phyloP scores from a whole-genome alignment of 2,888 invertebrate genomes.

The Athripsodes cinereus region DNA sequence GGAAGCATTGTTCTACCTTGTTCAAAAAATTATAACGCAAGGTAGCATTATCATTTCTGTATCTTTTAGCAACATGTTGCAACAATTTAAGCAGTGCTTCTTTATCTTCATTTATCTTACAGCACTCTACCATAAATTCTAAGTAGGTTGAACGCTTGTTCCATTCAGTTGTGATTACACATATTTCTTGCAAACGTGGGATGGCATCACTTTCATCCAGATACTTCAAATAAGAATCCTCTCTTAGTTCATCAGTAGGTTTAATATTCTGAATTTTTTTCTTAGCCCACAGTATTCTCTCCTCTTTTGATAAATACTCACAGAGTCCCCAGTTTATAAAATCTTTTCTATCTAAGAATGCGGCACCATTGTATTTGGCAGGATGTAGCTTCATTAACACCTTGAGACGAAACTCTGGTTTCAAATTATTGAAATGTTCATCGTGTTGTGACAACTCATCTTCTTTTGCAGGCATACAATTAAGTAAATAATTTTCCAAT shows the following conservation, averaged over 20 bases:
- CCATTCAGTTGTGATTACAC: conserved; percentile 14
- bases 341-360: conserved; percentile 5
- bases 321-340: conserved; percentile 10
- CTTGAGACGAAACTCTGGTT: conserved; percentile 5
- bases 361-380: conserved; percentile 15
- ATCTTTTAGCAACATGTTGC: conserved; percentile 30
- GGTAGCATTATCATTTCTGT: conserved; percentile 32
- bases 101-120: conserved; percentile 33
- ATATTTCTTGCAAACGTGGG: conserved; percentile 11
- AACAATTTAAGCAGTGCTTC: conserved; percentile 30
- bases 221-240: conserved; percentile 20
- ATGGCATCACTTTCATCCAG: conserved; percentile 12
- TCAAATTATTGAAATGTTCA: not conserved
- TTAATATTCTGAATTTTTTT: conserved; percentile 13
- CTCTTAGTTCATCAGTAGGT: not conserved
- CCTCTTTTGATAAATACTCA: conserved; percentile 7
- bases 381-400: conserved; percentile 19
- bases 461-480: conserved; percentile 3
- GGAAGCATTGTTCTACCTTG: conserved; percentile 25
- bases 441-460: conserved; percentile 6
- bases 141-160: conserved; percentile 27
- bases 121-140: conserved; percentile 31
- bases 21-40: conserved; percentile 26
- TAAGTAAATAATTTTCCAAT: conserved; percentile 13
- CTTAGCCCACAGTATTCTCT: conserved; percentile 16